Evolutionary conservation across 2,888 invertebrate species (phyloP), one percentile per base, ranked within the genome.

Genomic region (Papilio protenor): DNA sequence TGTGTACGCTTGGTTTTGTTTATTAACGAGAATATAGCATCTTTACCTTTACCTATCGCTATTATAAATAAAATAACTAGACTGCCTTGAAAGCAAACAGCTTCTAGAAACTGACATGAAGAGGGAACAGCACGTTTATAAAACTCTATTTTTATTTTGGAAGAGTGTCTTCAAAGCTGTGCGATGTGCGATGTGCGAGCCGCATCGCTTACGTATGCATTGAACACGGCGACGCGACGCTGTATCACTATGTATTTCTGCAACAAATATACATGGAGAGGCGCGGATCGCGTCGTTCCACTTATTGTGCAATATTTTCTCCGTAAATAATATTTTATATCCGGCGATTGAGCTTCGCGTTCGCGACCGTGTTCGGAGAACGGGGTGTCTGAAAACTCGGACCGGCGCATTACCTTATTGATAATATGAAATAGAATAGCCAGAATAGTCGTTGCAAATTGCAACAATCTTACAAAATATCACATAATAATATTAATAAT

Each of bases 131-230:
- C 12, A 27, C 59, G 23, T 59, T 59, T 59, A 59, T 59, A 59
- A 27, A 59, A 23, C 27, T 59, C 23, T 59, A 59, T 59, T 23
- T 59, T 59, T 6, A 59, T 59, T 59, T 59, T 23, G 12, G 23
- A 59, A 59, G 0, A 59, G 59, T 23, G 23, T 61, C 12, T 61
- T 27, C 11, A 61, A 61, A 61, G 59, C 23, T 8, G 3, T 2
- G 59, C 59, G 59, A 27, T 27, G 27, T 27, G 27, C 27, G 27
- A 27, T 27, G 27, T 27, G 59, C 23, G 27, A 23, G 23, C 14
- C 59, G 59, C 27, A n/a, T 64, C 8, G 64, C 64, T 64, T 64
- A 64, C 33, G 64, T 64, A 64, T 64, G 64, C 64, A 64, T 64
- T 64, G 33, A 33, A 64, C 27, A 33, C 33, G 64, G 18, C 16